phyloP scores from a whole-genome alignment of 2,797 vertebrate genomes.

The Calcarius lapponicus region DNA sequence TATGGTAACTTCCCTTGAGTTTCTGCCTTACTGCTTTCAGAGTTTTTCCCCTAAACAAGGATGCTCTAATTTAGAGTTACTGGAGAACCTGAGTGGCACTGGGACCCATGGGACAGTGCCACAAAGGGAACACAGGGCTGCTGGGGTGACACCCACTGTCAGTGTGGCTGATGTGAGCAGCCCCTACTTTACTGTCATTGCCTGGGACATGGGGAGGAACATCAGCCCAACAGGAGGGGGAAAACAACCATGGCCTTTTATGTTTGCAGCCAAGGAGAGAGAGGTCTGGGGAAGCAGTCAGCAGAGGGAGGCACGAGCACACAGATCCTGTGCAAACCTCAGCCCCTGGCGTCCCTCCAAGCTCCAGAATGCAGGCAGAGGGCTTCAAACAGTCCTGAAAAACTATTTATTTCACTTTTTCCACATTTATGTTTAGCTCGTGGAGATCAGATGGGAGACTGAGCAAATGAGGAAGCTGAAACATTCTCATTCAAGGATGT shows the following conservation, averaged over 20 bases:
- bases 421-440: not conserved
- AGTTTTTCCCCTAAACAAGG: not conserved
- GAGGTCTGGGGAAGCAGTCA: not conserved
- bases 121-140: not conserved
- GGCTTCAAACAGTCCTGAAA: not conserved
- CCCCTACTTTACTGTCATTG: accelerated
- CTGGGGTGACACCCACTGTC: not conserved
- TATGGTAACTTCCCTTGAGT: not conserved
- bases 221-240: not conserved
- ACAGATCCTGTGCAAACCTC: not conserved
- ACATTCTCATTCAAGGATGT: not conserved
- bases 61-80: not conserved
- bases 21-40: not conserved
- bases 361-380: not conserved
- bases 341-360: accelerated
- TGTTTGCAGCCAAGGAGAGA: not conserved
- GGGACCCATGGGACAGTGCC: not conserved
- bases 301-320: constrained; percentile 42
- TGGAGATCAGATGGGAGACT: not conserved
- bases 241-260: accelerated
- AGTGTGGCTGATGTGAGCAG: not conserved
- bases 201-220: not conserved
- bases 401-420: not conserved
- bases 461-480: not conserved
- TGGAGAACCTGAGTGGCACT: not conserved